These are phyloP conservation scores for Hypsibius dujardini DNA, from an alignment of 1,140 invertebrate species.

Conservation along the genomic window DNA sequence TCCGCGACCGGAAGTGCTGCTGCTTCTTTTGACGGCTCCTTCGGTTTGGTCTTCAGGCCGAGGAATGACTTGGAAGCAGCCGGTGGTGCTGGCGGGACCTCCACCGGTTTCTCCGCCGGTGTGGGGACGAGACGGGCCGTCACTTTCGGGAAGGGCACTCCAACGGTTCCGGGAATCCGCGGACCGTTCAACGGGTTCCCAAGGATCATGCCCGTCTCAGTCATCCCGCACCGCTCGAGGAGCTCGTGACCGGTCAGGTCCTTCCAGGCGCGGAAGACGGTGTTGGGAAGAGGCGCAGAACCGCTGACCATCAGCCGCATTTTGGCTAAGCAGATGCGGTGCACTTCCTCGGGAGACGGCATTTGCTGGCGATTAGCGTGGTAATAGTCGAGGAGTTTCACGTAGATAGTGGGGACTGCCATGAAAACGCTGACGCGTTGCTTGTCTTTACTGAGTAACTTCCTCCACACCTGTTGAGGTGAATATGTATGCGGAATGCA, in stretches of 20 bases:
- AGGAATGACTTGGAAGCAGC: not conserved
- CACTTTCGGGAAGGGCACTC: not conserved
- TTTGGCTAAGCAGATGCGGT: slow-evolving; percentile 39
- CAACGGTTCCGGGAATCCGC: not conserved
- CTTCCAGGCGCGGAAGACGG: slow-evolving; percentile 59
- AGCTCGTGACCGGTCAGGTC: slow-evolving; percentile 61
- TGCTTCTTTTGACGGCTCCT: not conserved
- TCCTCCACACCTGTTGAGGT: slow-evolving; percentile 55
- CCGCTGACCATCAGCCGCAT: slow-evolving; percentile 62
- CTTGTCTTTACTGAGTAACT: slow-evolving; percentile 47
- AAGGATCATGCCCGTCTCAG: slow-evolving; percentile 37
- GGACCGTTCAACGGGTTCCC: not conserved
- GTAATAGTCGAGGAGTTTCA: slow-evolving; percentile 58
- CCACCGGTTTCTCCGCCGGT: not conserved
- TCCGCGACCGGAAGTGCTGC: slow-evolving; percentile 20
- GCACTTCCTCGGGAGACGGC: slow-evolving; percentile 40
- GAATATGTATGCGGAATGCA: too few relatives aligned
- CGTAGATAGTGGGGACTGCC: slow-evolving; percentile 76
- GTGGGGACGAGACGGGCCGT: not conserved
- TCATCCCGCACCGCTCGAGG: slow-evolving; percentile 77
- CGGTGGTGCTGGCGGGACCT: not conserved
- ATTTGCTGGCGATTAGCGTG: slow-evolving; percentile 46
- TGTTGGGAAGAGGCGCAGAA: slow-evolving; percentile 57
- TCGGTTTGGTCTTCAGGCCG: not conserved
- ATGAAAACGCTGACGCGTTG: slow-evolving; percentile 56